These are phyloP conservation scores for Torymus tubicola DNA, from an alignment of 2,888 invertebrate genomes.

Conservation along the genomic window DNA sequence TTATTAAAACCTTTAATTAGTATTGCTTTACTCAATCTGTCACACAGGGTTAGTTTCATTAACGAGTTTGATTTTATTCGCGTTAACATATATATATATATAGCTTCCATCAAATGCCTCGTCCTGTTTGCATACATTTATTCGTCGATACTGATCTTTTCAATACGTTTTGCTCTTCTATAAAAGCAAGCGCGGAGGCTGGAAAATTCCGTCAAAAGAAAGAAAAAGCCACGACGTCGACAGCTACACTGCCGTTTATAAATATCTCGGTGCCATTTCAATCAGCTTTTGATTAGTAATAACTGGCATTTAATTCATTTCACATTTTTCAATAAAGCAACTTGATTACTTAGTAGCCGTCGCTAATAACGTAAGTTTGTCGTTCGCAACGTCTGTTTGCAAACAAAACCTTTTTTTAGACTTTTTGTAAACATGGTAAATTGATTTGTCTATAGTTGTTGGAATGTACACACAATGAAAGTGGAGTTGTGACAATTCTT, in stretches of 20 bases:
- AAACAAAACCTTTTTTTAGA: no score
- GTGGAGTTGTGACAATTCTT: no score
- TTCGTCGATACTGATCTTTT: not conserved
- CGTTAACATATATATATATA: not conserved
- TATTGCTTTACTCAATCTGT: no score
- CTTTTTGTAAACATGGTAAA: no score
- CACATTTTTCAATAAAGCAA: slow-evolving; percentile 37
- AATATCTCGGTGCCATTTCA: slow-evolving; percentile 36
- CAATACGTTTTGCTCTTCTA: not conserved
- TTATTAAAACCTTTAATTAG: no score
- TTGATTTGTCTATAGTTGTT: no score
- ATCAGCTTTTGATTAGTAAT: slow-evolving; percentile 44
- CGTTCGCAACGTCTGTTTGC: not conserved
- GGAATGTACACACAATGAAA: no score
- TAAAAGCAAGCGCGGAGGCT: not conserved
- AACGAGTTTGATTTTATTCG: not conserved
- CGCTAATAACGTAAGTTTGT: not conserved
- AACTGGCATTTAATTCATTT: slow-evolving; percentile 40
- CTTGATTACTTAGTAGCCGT: slow-evolving; percentile 17
- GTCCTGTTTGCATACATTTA: not conserved
- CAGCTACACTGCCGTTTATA: not conserved
- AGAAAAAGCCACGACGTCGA: slow-evolving; percentile 2
- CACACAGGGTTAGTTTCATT: no score
- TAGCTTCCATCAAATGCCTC: not conserved
- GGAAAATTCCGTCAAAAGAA: slow-evolving; percentile 39